A percentile compares a stretch with the other conserved stretches of the same genome.
Evolutionary conservation across 2,888 invertebrate genomes (phyloP).

Genomic region (Diadromus collaris): DNA sequence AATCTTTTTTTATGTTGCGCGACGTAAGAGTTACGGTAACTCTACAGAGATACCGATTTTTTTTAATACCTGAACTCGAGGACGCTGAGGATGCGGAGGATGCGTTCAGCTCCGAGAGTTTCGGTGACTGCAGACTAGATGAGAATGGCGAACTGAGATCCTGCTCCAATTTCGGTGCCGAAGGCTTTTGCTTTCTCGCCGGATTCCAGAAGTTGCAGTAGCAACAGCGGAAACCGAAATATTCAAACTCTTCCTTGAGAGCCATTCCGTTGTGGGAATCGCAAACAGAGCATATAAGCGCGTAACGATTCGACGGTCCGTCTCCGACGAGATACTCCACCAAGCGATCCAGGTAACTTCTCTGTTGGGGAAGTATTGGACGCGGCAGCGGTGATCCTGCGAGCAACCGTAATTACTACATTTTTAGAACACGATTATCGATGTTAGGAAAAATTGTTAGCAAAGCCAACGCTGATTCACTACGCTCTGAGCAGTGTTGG

Average conservation of each 20-base stretch:
- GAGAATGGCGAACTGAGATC: constrained; percentile 62
- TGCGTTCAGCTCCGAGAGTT: constrained; percentile 43
- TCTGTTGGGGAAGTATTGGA: constrained; percentile 87
- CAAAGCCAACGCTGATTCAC: not conserved
- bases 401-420: not conserved
- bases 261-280: constrained; percentile 96
- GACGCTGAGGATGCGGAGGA: constrained; percentile 55
- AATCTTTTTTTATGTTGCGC: not conserved
- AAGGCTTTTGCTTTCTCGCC: constrained; percentile 92
- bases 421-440: not conserved
- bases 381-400: constrained; percentile 82
- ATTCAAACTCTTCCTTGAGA: constrained; percentile 87
- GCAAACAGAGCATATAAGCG: constrained; percentile 95
- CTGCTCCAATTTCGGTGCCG: constrained; percentile 84
- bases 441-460: not conserved
- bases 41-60: not conserved
- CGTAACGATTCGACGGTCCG: constrained; percentile 96
- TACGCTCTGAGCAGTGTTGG: not conserved
- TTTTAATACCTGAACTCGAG: constrained; percentile 55
- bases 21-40: not conserved
- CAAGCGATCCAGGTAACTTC: constrained; percentile 92
- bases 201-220: constrained; percentile 94
- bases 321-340: constrained; percentile 98
- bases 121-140: constrained; percentile 37
- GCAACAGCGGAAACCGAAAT: constrained; percentile 91